Base-by-base conservation (phyloP, 2,888 invertebrate species). In the Athalia cordata region DNA sequence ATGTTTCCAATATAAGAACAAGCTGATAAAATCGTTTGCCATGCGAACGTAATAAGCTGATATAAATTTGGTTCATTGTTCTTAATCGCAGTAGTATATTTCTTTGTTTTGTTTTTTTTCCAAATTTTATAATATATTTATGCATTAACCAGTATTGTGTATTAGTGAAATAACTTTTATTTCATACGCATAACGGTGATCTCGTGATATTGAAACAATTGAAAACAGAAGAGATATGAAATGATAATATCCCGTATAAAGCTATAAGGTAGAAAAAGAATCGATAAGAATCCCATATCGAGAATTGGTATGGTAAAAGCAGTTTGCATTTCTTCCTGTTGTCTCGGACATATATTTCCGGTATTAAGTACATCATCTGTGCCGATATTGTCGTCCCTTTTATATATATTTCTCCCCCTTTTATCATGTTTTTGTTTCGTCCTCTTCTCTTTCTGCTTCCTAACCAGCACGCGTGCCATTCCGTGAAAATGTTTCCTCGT, bases 301-400 rank as follows among this genome's bases (percentile, higher is more conserved):
- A n/a, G 43, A 45, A 11, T 11, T 52, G 11, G 8, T 7, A 7
- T 45, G 47, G 45, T 64, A 64, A 64, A 45, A 64, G 45, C 64
- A 11, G 47, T 64, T 64, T 45, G 64, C 64, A 64, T 64, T 45
- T 64, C 64, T 64, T 64, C 43, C 64, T 43, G 64, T 64, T 43
- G 29, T 64, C 43, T 29, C 45, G 64, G 47, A 5, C 45, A 6
- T 45, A 45, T 45, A 64, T 64, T 64, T 64, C 64, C 11, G 43
- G 64, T 64, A 64, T 64, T 64, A 64, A 64, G 45, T 45, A 64
- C 64, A 64, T 45, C 64, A 64, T 45, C 45, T 64, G 64, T 64
- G 64, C 45, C 43, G 45, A 64, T 64, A 47, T 64, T 45, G 11
- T 3, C 45, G 64, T 47, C 64, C 45, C 64, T 43, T 62, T 55